Evolutionary conservation across 2,888 invertebrate genomes (phyloP).

Genomic region (Agelastica alni): DNA sequence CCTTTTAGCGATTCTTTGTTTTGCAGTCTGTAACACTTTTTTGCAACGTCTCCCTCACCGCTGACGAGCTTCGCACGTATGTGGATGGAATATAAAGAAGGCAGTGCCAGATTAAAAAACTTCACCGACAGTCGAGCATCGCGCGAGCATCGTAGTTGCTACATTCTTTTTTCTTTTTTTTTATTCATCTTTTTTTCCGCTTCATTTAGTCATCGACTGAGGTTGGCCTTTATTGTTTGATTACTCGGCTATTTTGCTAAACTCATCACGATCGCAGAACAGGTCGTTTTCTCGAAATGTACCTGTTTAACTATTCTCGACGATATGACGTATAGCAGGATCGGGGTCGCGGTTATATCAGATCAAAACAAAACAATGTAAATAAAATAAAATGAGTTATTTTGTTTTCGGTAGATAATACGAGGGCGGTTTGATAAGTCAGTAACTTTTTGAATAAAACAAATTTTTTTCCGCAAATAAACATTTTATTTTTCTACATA

Average conservation of each 20-base stretch:
- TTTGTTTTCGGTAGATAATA: too few relatives aligned
- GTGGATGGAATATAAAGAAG: conserved; percentile 42
- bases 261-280: conserved; percentile 18
- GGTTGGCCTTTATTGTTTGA: conserved; percentile 41
- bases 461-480: too few relatives aligned
- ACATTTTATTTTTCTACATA: too few relatives aligned
- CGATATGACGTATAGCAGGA: too few relatives aligned
- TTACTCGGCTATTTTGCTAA: conserved; percentile 41
- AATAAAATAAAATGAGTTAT: too few relatives aligned
- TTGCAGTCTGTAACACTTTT: conserved; percentile 48
- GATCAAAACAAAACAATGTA: too few relatives aligned
- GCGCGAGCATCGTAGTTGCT: conserved; percentile 28
- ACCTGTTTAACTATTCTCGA: too few relatives aligned
- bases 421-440: too few relatives aligned
- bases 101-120: conserved; percentile 34
- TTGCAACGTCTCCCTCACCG: conserved; percentile 40
- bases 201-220: conserved; percentile 39
- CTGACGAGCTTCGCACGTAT: conserved; percentile 32
- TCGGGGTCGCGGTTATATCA: too few relatives aligned
- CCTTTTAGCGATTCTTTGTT: conserved; percentile 46
- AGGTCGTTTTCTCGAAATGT: conserved; percentile 7
- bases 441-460: too few relatives aligned
- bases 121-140: conserved; percentile 28
- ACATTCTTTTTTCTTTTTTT: conserved; percentile 19
- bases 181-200: conserved; percentile 38